Base-by-base conservation (phyloP, 2,113 vertebrate genomes). In the Oncorhynchus gorbuscha region DNA sequence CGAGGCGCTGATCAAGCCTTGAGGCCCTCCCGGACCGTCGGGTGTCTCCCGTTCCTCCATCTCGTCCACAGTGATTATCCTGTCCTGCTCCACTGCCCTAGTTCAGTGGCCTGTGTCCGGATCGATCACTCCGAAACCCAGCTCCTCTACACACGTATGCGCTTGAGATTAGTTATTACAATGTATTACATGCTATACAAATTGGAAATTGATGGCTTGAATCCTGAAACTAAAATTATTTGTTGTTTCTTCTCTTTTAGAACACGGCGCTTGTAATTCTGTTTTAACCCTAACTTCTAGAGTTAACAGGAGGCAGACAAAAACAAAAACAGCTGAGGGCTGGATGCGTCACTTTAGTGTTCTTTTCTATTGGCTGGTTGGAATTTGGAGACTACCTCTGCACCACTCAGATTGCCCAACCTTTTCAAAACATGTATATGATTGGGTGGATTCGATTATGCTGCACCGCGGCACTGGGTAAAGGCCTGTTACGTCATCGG, bases 1-100 rank as follows among this genome's bases (percentile, higher is more conserved):
- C 76, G 95, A 95, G 80, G 96, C 94, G 75, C 95, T 96, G 88
- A 93, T 93, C 82, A 96, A 92, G 61, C 86, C 91, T 81, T 89
- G 88, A 1, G 84, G 79, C 77, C 77, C 85, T 28, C 80, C 79
- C 65, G 85, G 75, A 24, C 79, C 87, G 39, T 89, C 89, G 48
- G 80, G 79, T 49, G 39, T 76, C 69, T 89, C 89, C 77, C 77
- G 84, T 59, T 81, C 76, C 90, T 94, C 94, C 94, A 94, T 94
- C 79, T 66, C 73, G 55, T 72, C 73, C 62, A 24, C 75, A 55
- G 13, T 79, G 73, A 79, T 75, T 76, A 79, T 75, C 72, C 83
- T 74, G 72, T 76, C 72, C 83, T 75, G 72, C 80, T 73, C 77
- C n/a, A 71, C 79, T 20, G 66, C 75, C 76, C 77, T 86, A 85